Percentiles rank a stretch among this genome's conserved stretches.
phyloP scores from a whole-genome alignment of 2,888 invertebrate species.

The Andrena trimmerana region DNA sequence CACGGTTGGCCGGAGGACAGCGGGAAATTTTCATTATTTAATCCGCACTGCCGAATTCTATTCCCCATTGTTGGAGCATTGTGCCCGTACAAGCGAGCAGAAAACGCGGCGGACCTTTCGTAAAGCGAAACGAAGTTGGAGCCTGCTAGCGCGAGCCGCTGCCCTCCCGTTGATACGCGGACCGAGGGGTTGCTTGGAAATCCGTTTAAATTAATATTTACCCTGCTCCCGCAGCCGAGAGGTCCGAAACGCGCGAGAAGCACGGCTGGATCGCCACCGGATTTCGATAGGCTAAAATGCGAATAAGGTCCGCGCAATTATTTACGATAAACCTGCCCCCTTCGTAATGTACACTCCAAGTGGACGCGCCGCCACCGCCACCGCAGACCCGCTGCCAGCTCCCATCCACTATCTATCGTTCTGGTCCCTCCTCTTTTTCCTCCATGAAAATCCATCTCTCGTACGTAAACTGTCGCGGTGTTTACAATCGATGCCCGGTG shows the following conservation, averaged over 20 bases:
- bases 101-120: constrained; percentile 37
- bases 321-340: constrained; percentile 81
- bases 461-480: constrained; percentile 56
- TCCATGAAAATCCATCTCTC: constrained; percentile 65
- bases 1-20: constrained; percentile 40
- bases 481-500: constrained; percentile 67
- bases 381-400: constrained; percentile 24
- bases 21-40: constrained; percentile 69
- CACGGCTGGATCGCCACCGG: constrained; percentile 19
- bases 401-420: not conserved
- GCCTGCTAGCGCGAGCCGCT: not conserved
- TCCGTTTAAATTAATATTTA: constrained; percentile 84
- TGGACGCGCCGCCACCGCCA: constrained; percentile 15
- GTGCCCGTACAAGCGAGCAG: constrained; percentile 44
- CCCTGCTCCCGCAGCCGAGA: constrained; percentile 62
- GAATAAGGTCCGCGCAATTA: constrained; percentile 80
- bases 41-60: constrained; percentile 56
- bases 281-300: constrained; percentile 76
- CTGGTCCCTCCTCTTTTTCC: constrained; percentile 38
- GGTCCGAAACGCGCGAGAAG: constrained; percentile 24
- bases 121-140: constrained; percentile 11
- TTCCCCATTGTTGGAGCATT: constrained; percentile 58
- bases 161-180: constrained; percentile 35
- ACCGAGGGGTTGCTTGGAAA: constrained; percentile 63
- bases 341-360: constrained; percentile 60